Conservation (phyloP, 2,113 vertebrate species). For the Cyphomyrus discorhynchus region DNA sequence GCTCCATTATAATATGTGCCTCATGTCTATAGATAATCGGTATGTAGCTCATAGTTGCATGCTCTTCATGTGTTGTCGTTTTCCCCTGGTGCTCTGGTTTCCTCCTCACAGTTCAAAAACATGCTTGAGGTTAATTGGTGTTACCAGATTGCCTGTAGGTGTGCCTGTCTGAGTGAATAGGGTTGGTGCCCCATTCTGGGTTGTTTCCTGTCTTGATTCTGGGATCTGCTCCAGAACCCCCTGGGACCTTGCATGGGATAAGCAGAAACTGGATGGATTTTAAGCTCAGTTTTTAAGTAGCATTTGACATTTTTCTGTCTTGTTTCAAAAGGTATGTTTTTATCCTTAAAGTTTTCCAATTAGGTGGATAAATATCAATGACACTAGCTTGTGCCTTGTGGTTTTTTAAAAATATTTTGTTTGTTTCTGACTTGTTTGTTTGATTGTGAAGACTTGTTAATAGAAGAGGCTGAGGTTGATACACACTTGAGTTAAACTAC, state of each 20-base stretch:
- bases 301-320: background rate
- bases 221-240: background rate
- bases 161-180: background rate
- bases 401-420: background rate
- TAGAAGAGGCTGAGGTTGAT: background rate
- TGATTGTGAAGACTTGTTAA: background rate
- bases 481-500: background rate
- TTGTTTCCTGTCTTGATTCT: background rate
- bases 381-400: background rate
- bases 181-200: background rate
- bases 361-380: background rate
- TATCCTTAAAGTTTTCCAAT: background rate
- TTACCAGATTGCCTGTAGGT: background rate
- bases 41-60: background rate
- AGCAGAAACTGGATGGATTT: background rate
- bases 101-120: background rate
- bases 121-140: background rate
- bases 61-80: background rate
- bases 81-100: background rate
- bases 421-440: background rate
- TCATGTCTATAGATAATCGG: background rate
- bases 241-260: background rate
- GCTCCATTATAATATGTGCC: background rate
- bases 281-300: background rate
- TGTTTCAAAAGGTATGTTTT: background rate